Evolutionary conservation across 2,797 vertebrate species (phyloP).

Genomic region (Argyrosomus regius): DNA sequence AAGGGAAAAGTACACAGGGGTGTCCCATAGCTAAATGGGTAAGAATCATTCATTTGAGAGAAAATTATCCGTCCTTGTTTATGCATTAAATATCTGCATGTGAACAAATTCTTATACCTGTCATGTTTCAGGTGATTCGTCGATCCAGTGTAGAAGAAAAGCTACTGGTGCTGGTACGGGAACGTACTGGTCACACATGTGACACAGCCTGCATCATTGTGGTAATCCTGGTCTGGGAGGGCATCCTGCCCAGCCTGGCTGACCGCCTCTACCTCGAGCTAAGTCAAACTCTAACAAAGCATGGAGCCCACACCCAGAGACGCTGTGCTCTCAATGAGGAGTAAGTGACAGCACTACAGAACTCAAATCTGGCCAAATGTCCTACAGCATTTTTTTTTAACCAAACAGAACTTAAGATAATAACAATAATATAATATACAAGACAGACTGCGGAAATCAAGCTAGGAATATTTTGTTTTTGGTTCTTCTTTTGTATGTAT

Average conservation of each 20-base stretch:
- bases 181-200: slow-evolving; percentile 93
- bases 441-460: not conserved
- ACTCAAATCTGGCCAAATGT: not conserved
- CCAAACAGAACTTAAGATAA: too few relatives aligned
- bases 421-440: too few relatives aligned
- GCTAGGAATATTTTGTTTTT: not conserved
- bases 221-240: slow-evolving; percentile 97
- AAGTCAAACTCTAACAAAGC: slow-evolving; percentile 90
- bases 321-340: slow-evolving; percentile 97
- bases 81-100: not conserved
- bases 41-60: slow-evolving; percentile 64
- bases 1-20: slow-evolving; percentile 98
- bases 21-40: slow-evolving; percentile 99
- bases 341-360: slow-evolving; percentile 84
- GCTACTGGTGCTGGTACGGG: slow-evolving; percentile 93
- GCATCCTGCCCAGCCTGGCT: slow-evolving; percentile 89
- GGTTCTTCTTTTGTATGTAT: not conserved
- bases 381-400: not conserved
- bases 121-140: slow-evolving; percentile 92
- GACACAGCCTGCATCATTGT: slow-evolving; percentile 93
- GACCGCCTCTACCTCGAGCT: slow-evolving; percentile 93
- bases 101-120: not conserved
- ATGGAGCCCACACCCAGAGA: slow-evolving; percentile 93
- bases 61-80: not conserved
- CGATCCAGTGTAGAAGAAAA: slow-evolving; percentile 92